Base-by-base conservation (phyloP, 1,140 invertebrate species). In the Musca vetustissima region DNA sequence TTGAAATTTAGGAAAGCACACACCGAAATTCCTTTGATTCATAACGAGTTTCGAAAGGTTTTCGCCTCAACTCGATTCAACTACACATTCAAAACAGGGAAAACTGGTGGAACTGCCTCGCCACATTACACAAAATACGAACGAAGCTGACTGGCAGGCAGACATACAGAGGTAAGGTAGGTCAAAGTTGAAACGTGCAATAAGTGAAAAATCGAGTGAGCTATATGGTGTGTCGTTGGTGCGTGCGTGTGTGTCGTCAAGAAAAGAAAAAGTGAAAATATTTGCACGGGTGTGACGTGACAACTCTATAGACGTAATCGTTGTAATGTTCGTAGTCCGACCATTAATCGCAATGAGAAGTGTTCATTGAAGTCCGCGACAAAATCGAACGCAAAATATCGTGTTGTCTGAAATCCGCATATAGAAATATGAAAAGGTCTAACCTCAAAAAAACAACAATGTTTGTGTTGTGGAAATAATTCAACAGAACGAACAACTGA, bases 101-200 rank as follows among this genome's bases (percentile, higher is more conserved):
- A 61, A 61, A 36, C 57, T 36, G 19, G 57, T 36, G 28, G 28
- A 73, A 77, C 73, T 73, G 66, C 57, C 74, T 70, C 69, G 70
- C 68, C 36, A 43, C 36, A 43, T 43, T 43, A 43, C 36, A 43
- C 36, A 72, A 72, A 69, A 75, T n/a, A 78, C 36, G 6, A 43
- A 43, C 36, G 36, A 43, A 43, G 36, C 36, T 13, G 11, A 13
- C 36, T 43, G 36, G 36, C 36, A 43, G 36, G 36, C 36, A 43
- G 36, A 43, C 36, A 43, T 4, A 13, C 36, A 75, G 76, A 78
- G 76, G 75, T 78, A 78, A 78, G 76, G 76, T 78, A 78, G 76
- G 76, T 78, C 76, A 78, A 78, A 71, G 70, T 71, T 73, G 71
- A 70, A 69, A 71, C 69, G 69, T 68, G 70, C 68, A 70, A 43